These are phyloP conservation scores for Euplexia lucipara DNA, from an alignment of 2,888 invertebrate species.

Conservation along the genomic window DNA sequence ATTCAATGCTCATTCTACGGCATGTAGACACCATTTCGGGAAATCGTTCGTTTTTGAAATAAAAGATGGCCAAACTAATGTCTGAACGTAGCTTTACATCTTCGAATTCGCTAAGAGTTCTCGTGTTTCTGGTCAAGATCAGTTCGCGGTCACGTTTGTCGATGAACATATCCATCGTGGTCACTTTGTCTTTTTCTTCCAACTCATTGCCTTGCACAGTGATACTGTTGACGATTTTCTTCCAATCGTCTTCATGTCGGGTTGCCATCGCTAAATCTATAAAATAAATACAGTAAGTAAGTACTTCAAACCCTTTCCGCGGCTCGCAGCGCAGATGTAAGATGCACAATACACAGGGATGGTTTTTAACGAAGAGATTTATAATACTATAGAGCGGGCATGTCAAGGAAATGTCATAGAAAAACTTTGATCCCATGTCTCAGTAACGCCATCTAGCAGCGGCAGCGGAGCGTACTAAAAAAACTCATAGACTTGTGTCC, in stretches of 20 bases:
- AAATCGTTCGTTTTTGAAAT: not conserved
- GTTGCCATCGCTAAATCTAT: not conserved
- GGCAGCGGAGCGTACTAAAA: too few relatives aligned
- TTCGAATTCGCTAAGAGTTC: not conserved
- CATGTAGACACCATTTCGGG: not conserved
- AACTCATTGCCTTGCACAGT: not conserved
- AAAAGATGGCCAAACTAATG: not conserved
- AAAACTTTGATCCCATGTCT: too few relatives aligned
- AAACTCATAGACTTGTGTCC: too few relatives aligned
- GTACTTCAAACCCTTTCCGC: too few relatives aligned
- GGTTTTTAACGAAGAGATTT: too few relatives aligned
- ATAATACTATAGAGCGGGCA: too few relatives aligned
- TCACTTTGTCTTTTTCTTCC: not conserved
- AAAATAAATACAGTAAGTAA: too few relatives aligned
- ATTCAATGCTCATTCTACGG: not conserved
- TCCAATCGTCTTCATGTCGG: not conserved
- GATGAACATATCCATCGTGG: not conserved
- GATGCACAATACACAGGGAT: too few relatives aligned
- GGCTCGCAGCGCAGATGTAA: too few relatives aligned
- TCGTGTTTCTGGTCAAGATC: not conserved
- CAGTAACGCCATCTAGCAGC: too few relatives aligned
- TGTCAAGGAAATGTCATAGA: too few relatives aligned
- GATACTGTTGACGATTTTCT: slow-evolving; percentile 6
- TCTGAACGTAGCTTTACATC: not conserved
- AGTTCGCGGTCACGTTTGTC: slow-evolving; percentile 1